phyloP scores from a whole-genome alignment of 2,113 vertebrate genomes.

The Orycteropus afer region DNA sequence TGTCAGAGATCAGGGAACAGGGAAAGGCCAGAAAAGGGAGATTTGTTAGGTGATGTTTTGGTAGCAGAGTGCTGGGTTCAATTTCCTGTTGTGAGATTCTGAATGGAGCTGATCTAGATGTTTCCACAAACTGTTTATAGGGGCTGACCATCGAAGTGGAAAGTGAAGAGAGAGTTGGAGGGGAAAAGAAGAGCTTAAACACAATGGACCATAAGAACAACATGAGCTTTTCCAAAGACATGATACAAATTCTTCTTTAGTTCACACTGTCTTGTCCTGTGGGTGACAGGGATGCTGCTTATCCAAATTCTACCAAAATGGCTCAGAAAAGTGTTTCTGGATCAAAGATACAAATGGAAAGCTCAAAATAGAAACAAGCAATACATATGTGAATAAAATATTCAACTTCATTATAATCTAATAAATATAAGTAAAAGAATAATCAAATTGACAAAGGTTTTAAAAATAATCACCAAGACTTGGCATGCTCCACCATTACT shows the following conservation, averaged over 20 bases:
- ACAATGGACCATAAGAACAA: not conserved
- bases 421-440: not conserved
- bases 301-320: not conserved
- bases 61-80: not conserved
- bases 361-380: not conserved
- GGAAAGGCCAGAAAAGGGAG: not conserved
- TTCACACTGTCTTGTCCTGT: not conserved
- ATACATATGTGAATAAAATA: slow-evolving; percentile 1
- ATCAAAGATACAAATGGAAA: not conserved
- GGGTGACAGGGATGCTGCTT: not conserved
- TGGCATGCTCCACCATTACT: not conserved
- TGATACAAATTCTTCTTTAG: not conserved
- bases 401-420: not conserved
- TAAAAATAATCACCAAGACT: not conserved
- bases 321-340: not conserved
- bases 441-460: not conserved
- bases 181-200: not conserved
- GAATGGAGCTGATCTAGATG: not conserved
- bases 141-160: not conserved
- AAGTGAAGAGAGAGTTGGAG: not conserved
- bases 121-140: not conserved
- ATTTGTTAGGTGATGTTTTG: not conserved
- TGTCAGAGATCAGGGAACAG: not conserved
- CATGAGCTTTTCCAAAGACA: not conserved
- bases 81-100: not conserved